phyloP scores from a whole-genome alignment of 2,888 invertebrate genomes.

The Brachycybe producta region DNA sequence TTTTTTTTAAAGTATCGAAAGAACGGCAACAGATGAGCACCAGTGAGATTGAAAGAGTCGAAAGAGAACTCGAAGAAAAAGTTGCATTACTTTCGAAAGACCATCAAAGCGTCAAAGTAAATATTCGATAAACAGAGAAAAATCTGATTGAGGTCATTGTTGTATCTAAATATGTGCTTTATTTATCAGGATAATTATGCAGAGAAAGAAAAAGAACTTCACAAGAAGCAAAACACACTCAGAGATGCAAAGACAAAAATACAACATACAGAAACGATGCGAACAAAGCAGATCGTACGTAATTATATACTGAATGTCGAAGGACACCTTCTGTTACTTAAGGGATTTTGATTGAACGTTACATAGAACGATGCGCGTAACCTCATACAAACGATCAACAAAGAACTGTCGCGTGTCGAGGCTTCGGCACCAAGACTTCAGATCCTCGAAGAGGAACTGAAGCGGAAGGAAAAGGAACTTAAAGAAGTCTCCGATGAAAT shows the following conservation, averaged over 20 bases:
- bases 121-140: too few species aligned
- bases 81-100: too few species aligned
- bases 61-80: too few species aligned
- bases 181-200: not conserved
- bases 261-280: not conserved
- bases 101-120: too few species aligned
- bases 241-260: slow-evolving; percentile 2
- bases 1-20: too few species aligned
- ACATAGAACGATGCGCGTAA: slow-evolving; percentile 1
- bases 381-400: not conserved
- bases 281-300: slow-evolving; percentile 9
- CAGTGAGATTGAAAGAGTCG: too few species aligned
- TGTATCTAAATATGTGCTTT: too few species aligned
- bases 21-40: too few species aligned
- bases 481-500: not conserved
- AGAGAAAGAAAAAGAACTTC: slow-evolving; percentile 3
- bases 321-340: not conserved
- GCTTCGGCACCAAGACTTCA: slow-evolving; percentile 3
- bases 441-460: not conserved
- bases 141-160: too few species aligned
- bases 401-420: not conserved
- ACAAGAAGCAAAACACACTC: not conserved
- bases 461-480: slow-evolving; percentile 10
- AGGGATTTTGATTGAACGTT: not conserved
- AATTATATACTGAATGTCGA: not conserved